Evolutionary conservation across 2,888 invertebrate species (phyloP).

Genomic region (Tetrapedia diversipes): DNA sequence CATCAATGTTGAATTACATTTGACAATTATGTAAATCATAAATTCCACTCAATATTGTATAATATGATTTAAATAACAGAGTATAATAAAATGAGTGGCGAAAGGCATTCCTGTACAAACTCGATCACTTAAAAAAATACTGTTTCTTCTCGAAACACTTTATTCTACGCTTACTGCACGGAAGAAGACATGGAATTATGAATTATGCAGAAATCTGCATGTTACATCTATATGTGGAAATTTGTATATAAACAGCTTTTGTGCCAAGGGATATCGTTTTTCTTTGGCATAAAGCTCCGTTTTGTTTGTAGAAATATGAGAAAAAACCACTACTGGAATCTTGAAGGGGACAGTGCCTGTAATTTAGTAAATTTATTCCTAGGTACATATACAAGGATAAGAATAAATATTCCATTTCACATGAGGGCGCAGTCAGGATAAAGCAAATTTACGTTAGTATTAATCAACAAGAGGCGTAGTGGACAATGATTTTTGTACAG

Average conservation of each 20-base stretch:
- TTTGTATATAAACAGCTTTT: slow-evolving; percentile 61
- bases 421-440: slow-evolving; percentile 53
- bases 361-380: slow-evolving; percentile 69
- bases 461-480: slow-evolving; percentile 56
- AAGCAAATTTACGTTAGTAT: slow-evolving; percentile 63
- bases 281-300: slow-evolving; percentile 53
- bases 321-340: slow-evolving; percentile 51
- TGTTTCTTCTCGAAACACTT: slow-evolving; percentile 38
- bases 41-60: slow-evolving; percentile 11
- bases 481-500: slow-evolving; percentile 70
- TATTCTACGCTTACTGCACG: slow-evolving; percentile 40
- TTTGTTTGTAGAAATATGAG: slow-evolving; percentile 50
- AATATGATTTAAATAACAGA: slow-evolving; percentile 24
- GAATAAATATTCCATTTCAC: slow-evolving; percentile 51
- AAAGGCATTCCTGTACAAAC: slow-evolving; percentile 46
- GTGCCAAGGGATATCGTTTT: slow-evolving; percentile 44
- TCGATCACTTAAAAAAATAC: slow-evolving; percentile 25
- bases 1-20: slow-evolving; percentile 14
- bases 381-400: slow-evolving; percentile 53
- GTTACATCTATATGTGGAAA: slow-evolving; percentile 41
- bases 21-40: slow-evolving; percentile 20
- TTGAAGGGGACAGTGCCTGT: slow-evolving; percentile 71
- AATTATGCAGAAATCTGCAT: slow-evolving; percentile 35
- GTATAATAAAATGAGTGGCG: slow-evolving; percentile 32
- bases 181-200: slow-evolving; percentile 40